Base-by-base conservation (phyloP, 2,113 vertebrate genomes). In the Nansenia antarctica region DNA sequence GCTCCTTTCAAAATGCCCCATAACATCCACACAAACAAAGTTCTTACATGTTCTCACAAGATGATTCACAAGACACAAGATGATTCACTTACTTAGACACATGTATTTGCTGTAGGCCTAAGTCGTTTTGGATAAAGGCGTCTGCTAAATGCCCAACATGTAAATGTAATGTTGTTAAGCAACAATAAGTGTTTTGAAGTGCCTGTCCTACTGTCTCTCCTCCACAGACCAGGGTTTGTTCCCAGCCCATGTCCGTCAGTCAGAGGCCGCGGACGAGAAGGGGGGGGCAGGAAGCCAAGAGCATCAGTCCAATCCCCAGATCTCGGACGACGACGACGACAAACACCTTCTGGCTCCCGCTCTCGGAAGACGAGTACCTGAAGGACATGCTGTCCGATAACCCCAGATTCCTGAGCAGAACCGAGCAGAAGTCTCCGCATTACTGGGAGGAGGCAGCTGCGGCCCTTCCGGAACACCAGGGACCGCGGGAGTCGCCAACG, bases 361-460 rank as follows among this genome's bases (percentile, higher is more conserved):
- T 67, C 3, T 42, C 60, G 1, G 74, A 83, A 53, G 32, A 67
- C 3, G 24, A 12, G 3, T 67, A 80, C 35, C 71, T 79, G 32
- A 49, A 82, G 62, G 65, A 62, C 72, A 71, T 74, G 72, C n/a
- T 72, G 37, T 65, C 45, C n/a, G 24, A 70, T 61, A 0, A 4
- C 18, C 58, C 62, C 20, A 67, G 45, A 5, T 86, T 52, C 27
- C 59, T 9, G 20, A 86, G 69, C 30, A 70, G 0, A 18, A 66
- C 69, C 3, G 75, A 85, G 47, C 34, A 39, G 24, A 71, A 67
- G 8, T 45, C 54, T 37, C 63, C 60, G 29, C 20, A 69, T 14
- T 70, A 78, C 31, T 88, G 70, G 69, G 65, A 67, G 63, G 69
- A 45, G n/a, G 64, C 35, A 29, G 65, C 29, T 45, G 53, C 68